Evolutionary conservation across 2,113 vertebrate genomes (phyloP).

Genomic region (Sceloporus tristichus): DNA sequence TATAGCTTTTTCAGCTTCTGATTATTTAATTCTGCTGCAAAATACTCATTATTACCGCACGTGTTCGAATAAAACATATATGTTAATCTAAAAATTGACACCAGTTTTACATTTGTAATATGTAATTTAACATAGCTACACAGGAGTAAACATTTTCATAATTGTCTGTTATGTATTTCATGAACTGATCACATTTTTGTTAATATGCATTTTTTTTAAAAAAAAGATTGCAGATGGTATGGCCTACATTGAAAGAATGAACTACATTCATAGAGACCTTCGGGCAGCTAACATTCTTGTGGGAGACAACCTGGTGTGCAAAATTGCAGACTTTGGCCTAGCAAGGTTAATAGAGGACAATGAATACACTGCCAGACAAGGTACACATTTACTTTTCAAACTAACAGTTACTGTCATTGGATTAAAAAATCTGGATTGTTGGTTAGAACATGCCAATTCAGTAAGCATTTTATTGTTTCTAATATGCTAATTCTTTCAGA

Average conservation of each 20-base stretch:
- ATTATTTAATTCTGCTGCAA: constrained; percentile 15
- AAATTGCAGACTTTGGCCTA: constrained; percentile 97
- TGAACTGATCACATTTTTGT: not conserved
- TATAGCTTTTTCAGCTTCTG: constrained; percentile 10
- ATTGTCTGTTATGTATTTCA: constrained; percentile 22
- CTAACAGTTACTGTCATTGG: constrained; percentile 23
- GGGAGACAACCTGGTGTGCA: constrained; percentile 95
- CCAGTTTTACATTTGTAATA: not conserved
- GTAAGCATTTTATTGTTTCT: not conserved
- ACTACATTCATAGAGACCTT: constrained; percentile 97
- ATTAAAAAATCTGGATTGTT: constrained; percentile 14
- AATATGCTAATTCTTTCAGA: constrained; percentile 16
- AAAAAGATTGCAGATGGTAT: constrained; percentile 95
- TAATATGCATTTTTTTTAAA: constrained; percentile 69
- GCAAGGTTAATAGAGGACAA: constrained; percentile 97
- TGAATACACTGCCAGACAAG: constrained; percentile 96
- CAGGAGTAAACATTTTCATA: not conserved
- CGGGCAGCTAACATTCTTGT: constrained; percentile 96
- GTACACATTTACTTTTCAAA: constrained; percentile 72
- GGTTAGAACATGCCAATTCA: not conserved
- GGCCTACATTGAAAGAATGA: constrained; percentile 99
- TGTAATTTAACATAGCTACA: not conserved
- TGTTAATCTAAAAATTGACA: constrained; percentile 3
- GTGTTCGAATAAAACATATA: not conserved
- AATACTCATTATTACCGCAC: not conserved